phyloP scores from a whole-genome alignment of 2,797 vertebrate genomes.

The Loriculus beryllinus region DNA sequence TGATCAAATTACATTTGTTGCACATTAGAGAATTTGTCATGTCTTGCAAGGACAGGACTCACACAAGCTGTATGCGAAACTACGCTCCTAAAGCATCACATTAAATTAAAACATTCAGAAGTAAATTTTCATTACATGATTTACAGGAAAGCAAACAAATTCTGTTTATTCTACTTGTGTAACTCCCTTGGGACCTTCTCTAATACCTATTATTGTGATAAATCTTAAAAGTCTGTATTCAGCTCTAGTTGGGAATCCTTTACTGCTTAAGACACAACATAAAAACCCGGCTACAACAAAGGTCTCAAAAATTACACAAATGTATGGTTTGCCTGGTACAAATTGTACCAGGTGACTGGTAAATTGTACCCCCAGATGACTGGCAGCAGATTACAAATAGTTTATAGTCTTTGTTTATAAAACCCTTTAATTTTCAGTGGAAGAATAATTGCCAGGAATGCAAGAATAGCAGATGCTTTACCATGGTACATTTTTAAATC shows the following conservation, averaged over 20 bases:
- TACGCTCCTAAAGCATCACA: background rate
- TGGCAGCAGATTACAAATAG: background rate
- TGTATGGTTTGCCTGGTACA: background rate
- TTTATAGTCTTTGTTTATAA: background rate
- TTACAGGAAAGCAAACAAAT: background rate
- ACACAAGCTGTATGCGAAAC: background rate
- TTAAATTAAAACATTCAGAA: background rate
- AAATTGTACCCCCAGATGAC: background rate
- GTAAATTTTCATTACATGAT: background rate
- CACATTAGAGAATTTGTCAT: background rate
- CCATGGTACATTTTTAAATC: background rate
- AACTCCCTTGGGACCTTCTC: background rate
- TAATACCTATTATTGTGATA: background rate
- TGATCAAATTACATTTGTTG: background rate
- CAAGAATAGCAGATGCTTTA: background rate
- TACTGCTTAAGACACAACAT: background rate
- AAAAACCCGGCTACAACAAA: background rate
- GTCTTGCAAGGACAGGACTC: background rate
- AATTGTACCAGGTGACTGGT: no score
- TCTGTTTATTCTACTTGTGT: background rate
- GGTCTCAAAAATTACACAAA: background rate
- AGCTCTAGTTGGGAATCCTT: background rate
- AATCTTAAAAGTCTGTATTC: background rate
- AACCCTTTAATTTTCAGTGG: background rate
- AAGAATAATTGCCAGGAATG: background rate